phyloP scores from a whole-genome alignment of 2,113 vertebrate genomes.

The Aegithalos caudatus region DNA sequence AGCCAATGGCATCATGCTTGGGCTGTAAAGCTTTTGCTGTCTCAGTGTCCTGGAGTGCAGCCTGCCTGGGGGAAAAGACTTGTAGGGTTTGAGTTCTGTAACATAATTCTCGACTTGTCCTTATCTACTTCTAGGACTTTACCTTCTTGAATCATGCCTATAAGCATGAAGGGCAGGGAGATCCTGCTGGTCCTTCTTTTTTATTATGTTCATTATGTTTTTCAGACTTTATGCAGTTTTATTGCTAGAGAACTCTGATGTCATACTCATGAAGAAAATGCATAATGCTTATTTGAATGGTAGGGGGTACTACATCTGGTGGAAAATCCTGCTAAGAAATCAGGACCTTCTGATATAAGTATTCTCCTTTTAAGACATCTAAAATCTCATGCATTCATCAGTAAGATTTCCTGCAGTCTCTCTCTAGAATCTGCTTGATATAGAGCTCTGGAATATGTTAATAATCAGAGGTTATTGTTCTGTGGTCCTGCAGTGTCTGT shows the following conservation, averaged over 20 bases:
- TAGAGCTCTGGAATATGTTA: background rate
- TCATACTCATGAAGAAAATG: background rate
- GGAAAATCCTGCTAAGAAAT: background rate
- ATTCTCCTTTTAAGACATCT: background rate
- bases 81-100: background rate
- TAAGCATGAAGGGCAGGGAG: background rate
- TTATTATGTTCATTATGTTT: background rate
- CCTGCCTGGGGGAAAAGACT: background rate
- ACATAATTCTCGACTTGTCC: accelerated
- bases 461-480: background rate
- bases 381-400: background rate
- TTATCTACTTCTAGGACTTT: background rate
- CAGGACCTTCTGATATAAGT: background rate
- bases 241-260: background rate
- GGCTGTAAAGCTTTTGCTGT: background rate
- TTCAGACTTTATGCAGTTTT: background rate
- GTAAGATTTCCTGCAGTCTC: background rate
- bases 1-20: background rate
- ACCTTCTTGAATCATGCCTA: background rate
- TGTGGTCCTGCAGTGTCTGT: background rate
- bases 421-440: background rate
- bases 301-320: background rate
- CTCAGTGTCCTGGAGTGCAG: background rate
- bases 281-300: background rate
- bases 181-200: background rate